Evolutionary conservation across 2,888 invertebrate genomes (phyloP).

Genomic region (Dioctria rufipes): DNA sequence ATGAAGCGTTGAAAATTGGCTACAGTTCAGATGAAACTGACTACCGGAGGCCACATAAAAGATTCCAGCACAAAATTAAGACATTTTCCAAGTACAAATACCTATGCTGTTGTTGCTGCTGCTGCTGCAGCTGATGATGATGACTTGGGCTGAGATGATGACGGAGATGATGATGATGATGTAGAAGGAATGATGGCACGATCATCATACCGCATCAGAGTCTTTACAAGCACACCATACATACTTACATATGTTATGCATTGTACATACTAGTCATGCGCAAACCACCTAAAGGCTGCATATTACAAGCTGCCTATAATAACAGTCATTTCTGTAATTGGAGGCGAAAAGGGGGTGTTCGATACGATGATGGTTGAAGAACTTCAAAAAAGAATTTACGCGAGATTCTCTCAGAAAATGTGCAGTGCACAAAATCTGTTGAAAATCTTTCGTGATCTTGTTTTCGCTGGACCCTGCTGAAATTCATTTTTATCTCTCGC

Average conservation of each 20-base stretch:
- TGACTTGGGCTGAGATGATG: conserved; percentile 34
- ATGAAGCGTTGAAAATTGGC: conserved; percentile 36
- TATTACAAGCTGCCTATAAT: conserved; percentile 36
- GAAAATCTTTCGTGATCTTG: conserved; percentile 37
- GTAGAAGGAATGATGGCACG: conserved; percentile 33
- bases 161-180: conserved; percentile 40
- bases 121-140: conserved; percentile 13
- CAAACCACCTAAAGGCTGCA: conserved; percentile 49
- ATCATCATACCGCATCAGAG: neutral
- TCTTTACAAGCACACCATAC: neutral
- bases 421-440: neutral
- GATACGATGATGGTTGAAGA: neutral
- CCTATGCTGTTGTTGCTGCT: neutral
- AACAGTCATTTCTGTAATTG: conserved; percentile 50
- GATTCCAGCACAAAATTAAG: conserved; percentile 37
- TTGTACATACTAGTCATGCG: neutral
- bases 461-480: neutral
- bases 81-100: conserved; percentile 36
- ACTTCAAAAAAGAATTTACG: neutral
- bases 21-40: conserved; percentile 12
- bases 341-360: conserved; percentile 49
- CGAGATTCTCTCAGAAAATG: conserved; percentile 1
- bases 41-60: conserved; percentile 44
- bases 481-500: conserved; percentile 40
- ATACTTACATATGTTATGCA: neutral